These are phyloP conservation scores for Luperina testacea DNA, from an alignment of 2,888 invertebrate genomes.

Conservation along the genomic window DNA sequence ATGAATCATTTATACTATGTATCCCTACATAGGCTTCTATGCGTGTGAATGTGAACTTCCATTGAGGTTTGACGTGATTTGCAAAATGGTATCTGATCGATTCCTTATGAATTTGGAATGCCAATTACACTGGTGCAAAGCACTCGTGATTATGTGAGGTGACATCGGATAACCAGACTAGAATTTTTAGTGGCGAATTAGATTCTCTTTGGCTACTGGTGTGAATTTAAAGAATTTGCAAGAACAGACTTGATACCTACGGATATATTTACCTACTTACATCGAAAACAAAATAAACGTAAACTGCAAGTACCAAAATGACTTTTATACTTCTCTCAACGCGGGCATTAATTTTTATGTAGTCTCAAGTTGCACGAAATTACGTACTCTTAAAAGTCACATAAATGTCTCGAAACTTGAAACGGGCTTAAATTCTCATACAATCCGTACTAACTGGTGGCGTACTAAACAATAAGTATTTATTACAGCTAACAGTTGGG, in stretches of 20 bases:
- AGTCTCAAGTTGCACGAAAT: constrained; percentile 50
- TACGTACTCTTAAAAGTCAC: constrained; percentile 32
- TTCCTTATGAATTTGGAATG: constrained; percentile 53
- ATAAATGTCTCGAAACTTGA: constrained; percentile 41
- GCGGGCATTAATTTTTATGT: constrained; percentile 40
- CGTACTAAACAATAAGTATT: constrained; percentile 65
- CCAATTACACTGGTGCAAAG: constrained; percentile 40
- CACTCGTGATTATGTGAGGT: constrained; percentile 16
- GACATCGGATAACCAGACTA: constrained; percentile 16
- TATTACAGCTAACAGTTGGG: constrained; percentile 61
- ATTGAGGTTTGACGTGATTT: constrained; percentile 60
- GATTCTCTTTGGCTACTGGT: neutral
- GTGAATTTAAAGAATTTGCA: neutral
- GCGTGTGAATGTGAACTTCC: constrained; percentile 56
- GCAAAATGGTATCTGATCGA: constrained; percentile 61
- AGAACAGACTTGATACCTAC: neutral
- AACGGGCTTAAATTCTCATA: constrained; percentile 54
- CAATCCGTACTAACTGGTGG: constrained; percentile 44
- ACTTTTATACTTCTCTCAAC: constrained; percentile 33
- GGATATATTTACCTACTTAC: neutral
- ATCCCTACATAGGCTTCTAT: constrained; percentile 47
- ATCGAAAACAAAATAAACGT: neutral
- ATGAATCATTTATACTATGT: constrained; percentile 61
- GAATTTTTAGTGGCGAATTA: constrained; percentile 20
- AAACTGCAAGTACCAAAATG: constrained; percentile 17